Base-by-base conservation (phyloP, 2,113 vertebrate genomes). In the Syrmaticus mikado region DNA sequence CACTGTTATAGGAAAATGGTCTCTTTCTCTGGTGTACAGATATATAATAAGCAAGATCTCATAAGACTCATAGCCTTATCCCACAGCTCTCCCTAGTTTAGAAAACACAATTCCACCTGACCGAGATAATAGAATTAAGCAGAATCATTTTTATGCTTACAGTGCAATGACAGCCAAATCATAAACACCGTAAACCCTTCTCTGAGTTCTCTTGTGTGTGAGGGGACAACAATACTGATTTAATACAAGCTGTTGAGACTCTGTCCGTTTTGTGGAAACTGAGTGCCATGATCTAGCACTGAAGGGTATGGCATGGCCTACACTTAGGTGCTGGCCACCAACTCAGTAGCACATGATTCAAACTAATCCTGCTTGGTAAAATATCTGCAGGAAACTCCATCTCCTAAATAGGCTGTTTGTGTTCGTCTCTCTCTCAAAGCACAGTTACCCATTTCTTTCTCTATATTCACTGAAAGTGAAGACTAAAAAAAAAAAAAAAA, bases 201-300 rank as follows among this genome's bases (percentile, higher is more conserved):
- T 65, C 38, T 30, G 30, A 19, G 30, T 52, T 20, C 19, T 60
- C 18, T 60, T 80, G 25, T 28, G 55, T 11, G 5, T 9, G 43
- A 60, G 65, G 21, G 32, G 40, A 45, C 10, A 43, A 28, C 8
- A 40, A 34, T n/a, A 43, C 5, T 45, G 27, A 70, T 57, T 77
- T 73, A n/a, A 70, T 13, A 30, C 43, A 13, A 60, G 19, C 43
- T 45, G 7, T 30, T 34, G 52, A 83, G 9, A 15, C 15, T 65
- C 41, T 66, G 24, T 32, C 72, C 43, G 32, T 89, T 61, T 60
- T 32, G 21, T 22, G 55, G 81, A 58, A 70, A 60, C 19, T 61
- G 41, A 41, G 12, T 0, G 0, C 25, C 4, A 11, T 30, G 53
- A 60, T 22, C 8, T 45, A 65, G 28, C 20, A 5, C 52, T 48